phyloP scores from a whole-genome alignment of 2,113 vertebrate genomes.

The Hydropotes inermis region DNA sequence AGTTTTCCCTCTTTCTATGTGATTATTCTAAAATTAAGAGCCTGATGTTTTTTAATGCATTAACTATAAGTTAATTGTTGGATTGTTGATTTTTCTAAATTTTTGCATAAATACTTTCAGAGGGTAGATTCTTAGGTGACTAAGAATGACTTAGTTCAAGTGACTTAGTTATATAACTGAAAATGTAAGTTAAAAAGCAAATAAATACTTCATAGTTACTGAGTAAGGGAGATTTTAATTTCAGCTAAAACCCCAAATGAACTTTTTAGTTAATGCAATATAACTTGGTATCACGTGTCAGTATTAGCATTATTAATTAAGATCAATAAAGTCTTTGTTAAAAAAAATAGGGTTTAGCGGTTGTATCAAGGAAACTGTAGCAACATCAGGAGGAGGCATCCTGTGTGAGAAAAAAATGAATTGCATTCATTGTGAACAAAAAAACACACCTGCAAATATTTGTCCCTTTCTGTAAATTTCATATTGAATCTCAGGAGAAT shows the following conservation, averaged over 20 bases:
- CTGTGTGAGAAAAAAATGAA: background rate
- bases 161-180: background rate
- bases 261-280: background rate
- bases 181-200: constrained; percentile 10
- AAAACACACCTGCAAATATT: constrained; percentile 69
- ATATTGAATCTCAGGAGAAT: constrained; percentile 65
- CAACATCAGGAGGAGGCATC: background rate
- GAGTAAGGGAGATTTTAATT: constrained; percentile 33
- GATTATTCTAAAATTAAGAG: constrained; percentile 11
- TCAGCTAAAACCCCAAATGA: background rate
- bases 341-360: constrained; percentile 41
- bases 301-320: constrained; percentile 31
- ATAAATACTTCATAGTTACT: background rate
- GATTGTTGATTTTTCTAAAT: background rate
- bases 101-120: background rate
- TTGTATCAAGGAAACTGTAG: constrained; percentile 24
- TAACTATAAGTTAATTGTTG: background rate
- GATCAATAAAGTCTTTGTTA: constrained; percentile 38
- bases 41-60: background rate
- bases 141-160: background rate
- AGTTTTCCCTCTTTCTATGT: background rate
- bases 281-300: background rate
- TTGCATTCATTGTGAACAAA: constrained; percentile 68
- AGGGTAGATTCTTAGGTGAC: background rate
- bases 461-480: constrained; percentile 70